Evolutionary conservation across 2,888 invertebrate species (phyloP).

Genomic region (Panopea generosa): DNA sequence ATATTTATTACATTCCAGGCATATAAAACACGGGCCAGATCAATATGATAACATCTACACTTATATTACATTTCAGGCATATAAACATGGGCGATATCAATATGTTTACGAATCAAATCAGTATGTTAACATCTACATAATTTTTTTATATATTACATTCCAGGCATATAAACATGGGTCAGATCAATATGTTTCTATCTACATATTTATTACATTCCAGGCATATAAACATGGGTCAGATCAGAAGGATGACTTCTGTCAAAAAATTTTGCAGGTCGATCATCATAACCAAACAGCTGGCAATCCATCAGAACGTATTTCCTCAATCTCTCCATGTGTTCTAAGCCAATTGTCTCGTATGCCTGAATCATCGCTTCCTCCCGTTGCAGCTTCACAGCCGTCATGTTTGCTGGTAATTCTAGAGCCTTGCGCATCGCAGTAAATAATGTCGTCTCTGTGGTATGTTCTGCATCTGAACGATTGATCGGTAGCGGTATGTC

Average conservation of each 20-base stretch:
- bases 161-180: too few species aligned
- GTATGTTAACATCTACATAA: too few species aligned
- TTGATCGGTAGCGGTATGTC: constrained; percentile 58
- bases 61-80: too few species aligned
- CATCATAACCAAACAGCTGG: constrained; percentile 72
- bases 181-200: too few species aligned
- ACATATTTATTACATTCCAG: too few species aligned
- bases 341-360: constrained; percentile 52
- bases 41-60: too few species aligned
- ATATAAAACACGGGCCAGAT: too few species aligned
- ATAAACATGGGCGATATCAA: too few species aligned
- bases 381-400: constrained; percentile 58
- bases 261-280: constrained; percentile 46
- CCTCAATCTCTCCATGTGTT: constrained; percentile 58
- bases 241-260: constrained; percentile 14
- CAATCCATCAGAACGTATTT: constrained; percentile 68
- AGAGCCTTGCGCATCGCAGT: constrained; percentile 44
- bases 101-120: constrained; percentile 58
- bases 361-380: constrained; percentile 69
- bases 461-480: constrained; percentile 17
- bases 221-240: too few species aligned
- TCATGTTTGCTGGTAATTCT: constrained; percentile 26
- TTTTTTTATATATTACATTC: too few species aligned
- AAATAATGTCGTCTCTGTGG: constrained; percentile 44
- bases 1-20: too few species aligned